A percentile compares a stretch with the other conserved stretches of the same genome.
These are phyloP conservation scores for Drymodes brunneopygia DNA, from an alignment of 2,113 vertebrate species.

Conservation along the genomic window DNA sequence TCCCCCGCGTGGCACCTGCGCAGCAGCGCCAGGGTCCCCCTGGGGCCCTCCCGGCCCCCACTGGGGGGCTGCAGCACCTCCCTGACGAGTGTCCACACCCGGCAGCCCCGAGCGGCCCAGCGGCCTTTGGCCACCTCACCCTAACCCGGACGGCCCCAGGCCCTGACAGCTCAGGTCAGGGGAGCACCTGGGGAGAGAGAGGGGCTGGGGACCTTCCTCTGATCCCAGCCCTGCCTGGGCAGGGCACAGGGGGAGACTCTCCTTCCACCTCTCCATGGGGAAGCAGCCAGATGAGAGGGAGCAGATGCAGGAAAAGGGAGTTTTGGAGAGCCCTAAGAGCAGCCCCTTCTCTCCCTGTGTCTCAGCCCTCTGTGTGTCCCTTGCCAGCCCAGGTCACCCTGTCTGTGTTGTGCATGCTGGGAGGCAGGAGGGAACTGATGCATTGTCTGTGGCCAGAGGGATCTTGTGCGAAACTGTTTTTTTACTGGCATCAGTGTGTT, in stretches of 20 bases:
- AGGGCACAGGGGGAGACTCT: neutral
- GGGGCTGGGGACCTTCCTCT: neutral
- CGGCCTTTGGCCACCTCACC: conserved; percentile 28
- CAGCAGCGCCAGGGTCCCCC: conserved; percentile 75
- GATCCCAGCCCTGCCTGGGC: neutral
- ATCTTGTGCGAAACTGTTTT: neutral
- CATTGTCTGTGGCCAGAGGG: accelerated
- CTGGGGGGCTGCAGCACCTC: conserved; percentile 59
- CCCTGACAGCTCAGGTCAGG: conserved; percentile 66
- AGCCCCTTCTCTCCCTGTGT: neutral
- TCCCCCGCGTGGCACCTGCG: conserved; percentile 72
- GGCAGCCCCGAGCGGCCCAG: neutral
- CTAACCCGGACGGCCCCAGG: conserved; percentile 33
- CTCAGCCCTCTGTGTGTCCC: neutral
- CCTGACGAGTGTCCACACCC: conserved; percentile 72
- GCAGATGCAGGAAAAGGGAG: neutral
- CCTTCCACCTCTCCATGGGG: neutral
- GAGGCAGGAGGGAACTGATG: neutral
- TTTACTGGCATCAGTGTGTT: neutral
- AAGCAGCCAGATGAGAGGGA: neutral
- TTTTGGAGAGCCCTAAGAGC: neutral
- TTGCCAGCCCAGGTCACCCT: neutral
- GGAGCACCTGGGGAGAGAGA: neutral
- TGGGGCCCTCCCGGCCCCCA: conserved; percentile 57
- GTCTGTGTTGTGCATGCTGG: neutral